phyloP scores from a whole-genome alignment of 2,888 invertebrate genomes.

The Drosophila longiperda region DNA sequence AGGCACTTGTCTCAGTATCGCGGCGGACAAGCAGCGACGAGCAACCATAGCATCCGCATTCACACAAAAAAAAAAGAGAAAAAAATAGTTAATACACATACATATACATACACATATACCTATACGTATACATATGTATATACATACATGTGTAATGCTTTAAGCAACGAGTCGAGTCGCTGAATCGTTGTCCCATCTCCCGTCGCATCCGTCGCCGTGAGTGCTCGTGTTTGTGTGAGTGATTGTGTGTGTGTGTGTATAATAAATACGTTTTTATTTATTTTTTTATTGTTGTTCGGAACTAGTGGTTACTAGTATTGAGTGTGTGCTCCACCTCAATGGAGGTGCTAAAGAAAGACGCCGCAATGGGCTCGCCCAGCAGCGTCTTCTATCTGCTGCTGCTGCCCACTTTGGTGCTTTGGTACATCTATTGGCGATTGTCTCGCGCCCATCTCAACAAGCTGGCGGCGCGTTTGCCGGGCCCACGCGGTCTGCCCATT shows the following conservation, averaged over 20 bases:
- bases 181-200: conserved; percentile 1
- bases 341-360: conserved; percentile 83
- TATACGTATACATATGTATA: not conserved
- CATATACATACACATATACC: not conserved
- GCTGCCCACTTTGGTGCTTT: conserved; percentile 89
- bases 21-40: conserved; percentile 66
- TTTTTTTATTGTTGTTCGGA: conserved; percentile 10
- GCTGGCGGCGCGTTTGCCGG: conserved; percentile 90
- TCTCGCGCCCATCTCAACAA: conserved; percentile 90
- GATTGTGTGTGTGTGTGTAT: conserved; percentile 3
- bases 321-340: conserved; percentile 51
- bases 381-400: conserved; percentile 90
- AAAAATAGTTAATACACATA: not conserved
- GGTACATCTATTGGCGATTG: conserved; percentile 91
- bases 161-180: conserved; percentile 21
- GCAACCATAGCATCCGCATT: conserved; percentile 52
- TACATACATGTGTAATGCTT: conserved; percentile 20
- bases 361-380: conserved; percentile 86
- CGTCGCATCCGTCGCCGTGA: conserved; percentile 9
- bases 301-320: conserved; percentile 19
- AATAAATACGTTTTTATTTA: conserved; percentile 6
- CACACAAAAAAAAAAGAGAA: conserved; percentile 1
- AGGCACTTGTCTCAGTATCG: conserved; percentile 57
- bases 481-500: conserved; percentile 90
- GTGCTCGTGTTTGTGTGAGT: not conserved